Base-by-base conservation (phyloP, 1,140 invertebrate species). In the Papilio polytes region DNA sequence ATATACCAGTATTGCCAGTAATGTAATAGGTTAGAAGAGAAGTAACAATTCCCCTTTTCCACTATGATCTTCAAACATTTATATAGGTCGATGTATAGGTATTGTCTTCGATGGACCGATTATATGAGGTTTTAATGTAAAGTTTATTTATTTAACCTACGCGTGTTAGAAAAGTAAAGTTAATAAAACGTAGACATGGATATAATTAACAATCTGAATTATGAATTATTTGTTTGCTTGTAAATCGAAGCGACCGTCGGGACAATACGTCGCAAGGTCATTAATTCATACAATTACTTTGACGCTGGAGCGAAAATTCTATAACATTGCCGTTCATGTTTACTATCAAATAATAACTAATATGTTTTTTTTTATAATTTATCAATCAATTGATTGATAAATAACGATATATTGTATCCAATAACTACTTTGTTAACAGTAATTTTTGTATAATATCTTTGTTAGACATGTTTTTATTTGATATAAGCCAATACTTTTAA, bases 281-380 rank as follows among this genome's bases (percentile, higher is more conserved):
- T 85, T 87, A 90, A 91, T 90, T 87, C 86, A 88, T 82, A 41
- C 87, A 92, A 91, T 90, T 90, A 85, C 80, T 87, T 85, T 85
- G 86, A 79, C 78, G 79, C 80, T 85, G 83, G 80, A 77, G 85
- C 83, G 85, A 84, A 85, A 84, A 80, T 83, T 82, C 8, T 41
- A 78, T 70, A n/a, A 80, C 63, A 73, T 72, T 80, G 77, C 59
- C 66, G 48, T 73, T 10, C 36, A 51, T 72, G 59, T 72, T 74
- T 74, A 31, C 51, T 51, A 80, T 80, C 7, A 41, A 41, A 41
- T 41, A 41, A 8, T 41, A 26, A 26, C 26, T 26, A 41, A 8
- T 41, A 41, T 41, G 36, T 41, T 3, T 3, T 36, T n/a, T 31
- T 31, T 36, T 36, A 36, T 36, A 0, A 26, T 36, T 36, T 41